Evolutionary conservation across 1,140 invertebrate species (phyloP), one percentile per base, ranked within the genome.

Genomic region (Zaprionus vittiger): DNA sequence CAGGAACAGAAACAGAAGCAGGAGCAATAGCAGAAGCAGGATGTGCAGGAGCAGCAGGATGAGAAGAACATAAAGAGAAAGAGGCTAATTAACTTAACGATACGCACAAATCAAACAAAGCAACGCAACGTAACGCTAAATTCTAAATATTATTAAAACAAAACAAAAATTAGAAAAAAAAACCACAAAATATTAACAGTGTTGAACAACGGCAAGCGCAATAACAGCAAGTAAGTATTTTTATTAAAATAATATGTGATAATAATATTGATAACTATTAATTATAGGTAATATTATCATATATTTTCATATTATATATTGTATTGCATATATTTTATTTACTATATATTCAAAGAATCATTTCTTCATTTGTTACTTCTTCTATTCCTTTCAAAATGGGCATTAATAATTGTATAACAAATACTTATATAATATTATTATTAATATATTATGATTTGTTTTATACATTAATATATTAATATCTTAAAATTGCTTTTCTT

Each of bases 91-190:
- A 38, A 44, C 20, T 11, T 41, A 60, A 62, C 66, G 47, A 69
- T 62, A 74, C 72, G 72, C 72, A 74, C 72, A 74, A 74, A 68
- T 31, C 61, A 26, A 66, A 73, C 38, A 31, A 34, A 34, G 41
- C 55, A 68, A 62, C 24, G 64, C 44, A 55, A 55, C 34, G 41
- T 38, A 67, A 47, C 47, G 38, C 20, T 11, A 54, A 70, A 37
- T 54, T 70, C 47, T 26, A 26, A 62, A 70, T 17, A 47, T 47
- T 47, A 61, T 20, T 11, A 17, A 62, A 60, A 47, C 20, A 14
- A 52, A 37, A 67, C 41, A 15, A n/a, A 64, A 64, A 24, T 12
- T 26, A 55, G 14, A 24, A 56, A 9, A 15, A 55, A 31, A 15
- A 54, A 49, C 14, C 38, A 41, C 7, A 22, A 41, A 24, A 24